A percentile compares a stretch with the other conserved stretches of the same genome.
These are phyloP conservation scores for Eilema depressum DNA, from an alignment of 2,888 invertebrate genomes.

Conservation along the genomic window DNA sequence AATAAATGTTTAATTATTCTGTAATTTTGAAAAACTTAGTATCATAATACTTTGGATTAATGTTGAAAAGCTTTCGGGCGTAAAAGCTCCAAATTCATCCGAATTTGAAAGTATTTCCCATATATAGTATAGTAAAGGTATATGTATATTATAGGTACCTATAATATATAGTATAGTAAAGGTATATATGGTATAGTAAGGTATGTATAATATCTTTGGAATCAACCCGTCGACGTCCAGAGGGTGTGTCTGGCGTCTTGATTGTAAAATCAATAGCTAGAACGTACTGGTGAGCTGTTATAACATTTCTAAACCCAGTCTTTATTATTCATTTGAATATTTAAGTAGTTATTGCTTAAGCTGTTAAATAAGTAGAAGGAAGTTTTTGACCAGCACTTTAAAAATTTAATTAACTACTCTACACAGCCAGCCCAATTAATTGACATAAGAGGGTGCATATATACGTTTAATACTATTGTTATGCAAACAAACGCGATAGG, in stretches of 20 bases:
- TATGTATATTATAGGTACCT: no score
- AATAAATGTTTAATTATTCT: no score
- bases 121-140: not conserved
- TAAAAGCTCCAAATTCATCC: not conserved
- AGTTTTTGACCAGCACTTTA: no score
- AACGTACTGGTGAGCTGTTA: conserved; percentile 13
- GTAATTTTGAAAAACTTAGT: no score
- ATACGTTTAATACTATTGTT: no score
- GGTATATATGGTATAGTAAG: conserved; percentile 7
- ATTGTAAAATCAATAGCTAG: conserved; percentile 77
- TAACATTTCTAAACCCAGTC: conserved; percentile 21
- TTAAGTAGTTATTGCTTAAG: not conserved
- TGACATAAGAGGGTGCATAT: no score
- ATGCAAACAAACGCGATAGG: no score
- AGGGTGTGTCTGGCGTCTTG: conserved; percentile 55
- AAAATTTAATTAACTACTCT: no score
- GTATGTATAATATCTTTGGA: conserved; percentile 19
- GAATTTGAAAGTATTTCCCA: not conserved
- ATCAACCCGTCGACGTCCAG: conserved; percentile 31
- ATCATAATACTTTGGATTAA: not conserved
- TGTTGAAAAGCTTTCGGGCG: not conserved
- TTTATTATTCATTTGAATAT: conserved; percentile 32
- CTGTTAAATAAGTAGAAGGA: not conserved
- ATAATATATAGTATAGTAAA: not conserved
- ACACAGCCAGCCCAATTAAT: no score